Conservation (phyloP, 2,888 invertebrate species). For the Hecatera dysodea region DNA sequence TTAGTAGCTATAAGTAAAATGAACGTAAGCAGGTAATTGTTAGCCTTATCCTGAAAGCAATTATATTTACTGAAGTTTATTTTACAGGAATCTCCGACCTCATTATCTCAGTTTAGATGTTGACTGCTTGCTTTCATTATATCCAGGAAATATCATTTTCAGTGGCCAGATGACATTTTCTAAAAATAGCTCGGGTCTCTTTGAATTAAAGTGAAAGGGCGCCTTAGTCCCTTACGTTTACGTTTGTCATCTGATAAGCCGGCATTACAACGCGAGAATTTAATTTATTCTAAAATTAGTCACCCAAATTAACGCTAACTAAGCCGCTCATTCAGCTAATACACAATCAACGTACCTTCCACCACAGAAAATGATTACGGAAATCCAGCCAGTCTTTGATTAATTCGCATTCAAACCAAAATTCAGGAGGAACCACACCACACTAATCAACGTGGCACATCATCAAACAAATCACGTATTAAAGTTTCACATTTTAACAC, state of each 20-base stretch:
- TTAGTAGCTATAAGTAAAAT: background rate
- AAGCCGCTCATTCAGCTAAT: slow-evolving; percentile 15
- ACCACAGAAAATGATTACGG: slow-evolving; percentile 39
- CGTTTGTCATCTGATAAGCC: slow-evolving; percentile 40
- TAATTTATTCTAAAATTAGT: slow-evolving; percentile 23
- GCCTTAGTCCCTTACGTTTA: slow-evolving; percentile 39
- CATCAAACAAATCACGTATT: slow-evolving; percentile 55
- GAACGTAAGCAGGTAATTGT: background rate
- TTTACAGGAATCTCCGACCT: background rate
- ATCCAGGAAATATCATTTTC: slow-evolving; percentile 42
- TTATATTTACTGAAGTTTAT: slow-evolving; percentile 5
- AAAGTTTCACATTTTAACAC: slow-evolving; percentile 68
- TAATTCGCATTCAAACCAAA: slow-evolving; percentile 47
- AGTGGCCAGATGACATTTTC: slow-evolving; percentile 29
- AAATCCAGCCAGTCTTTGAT: slow-evolving; percentile 53
- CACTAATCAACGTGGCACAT: slow-evolving; percentile 59
- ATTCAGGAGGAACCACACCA: slow-evolving; percentile 51
- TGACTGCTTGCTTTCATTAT: slow-evolving; percentile 36
- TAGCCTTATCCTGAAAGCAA: slow-evolving; percentile 1
- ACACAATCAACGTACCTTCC: slow-evolving; percentile 56
- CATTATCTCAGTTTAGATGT: slow-evolving; percentile 36
- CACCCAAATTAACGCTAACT: slow-evolving; percentile 10
- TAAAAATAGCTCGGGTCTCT: slow-evolving; percentile 54
- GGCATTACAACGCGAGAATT: slow-evolving; percentile 21
- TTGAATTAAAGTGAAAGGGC: slow-evolving; percentile 39